These are phyloP conservation scores for Pterophyllum scalare DNA, from an alignment of 2,113 vertebrate species.

Conservation along the genomic window DNA sequence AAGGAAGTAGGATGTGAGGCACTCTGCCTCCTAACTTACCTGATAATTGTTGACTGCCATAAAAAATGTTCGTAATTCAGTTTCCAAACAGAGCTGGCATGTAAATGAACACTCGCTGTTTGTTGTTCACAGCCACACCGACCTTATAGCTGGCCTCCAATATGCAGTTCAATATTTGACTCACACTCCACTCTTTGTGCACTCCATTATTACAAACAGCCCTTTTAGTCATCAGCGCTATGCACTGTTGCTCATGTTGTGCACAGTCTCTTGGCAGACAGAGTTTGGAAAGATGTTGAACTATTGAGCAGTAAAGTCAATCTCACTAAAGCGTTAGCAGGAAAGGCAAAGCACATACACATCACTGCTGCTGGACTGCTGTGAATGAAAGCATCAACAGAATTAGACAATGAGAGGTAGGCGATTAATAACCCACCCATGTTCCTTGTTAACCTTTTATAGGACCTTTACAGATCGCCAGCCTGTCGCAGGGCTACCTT, in stretches of 20 bases:
- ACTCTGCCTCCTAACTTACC: background rate
- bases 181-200: background rate
- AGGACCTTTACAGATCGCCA: no score
- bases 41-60: background rate
- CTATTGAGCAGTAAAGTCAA: background rate
- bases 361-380: background rate
- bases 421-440: background rate
- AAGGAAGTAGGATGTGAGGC: background rate
- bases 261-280: background rate
- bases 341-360: background rate
- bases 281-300: background rate
- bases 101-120: background rate
- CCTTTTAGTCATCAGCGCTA: constrained; percentile 10
- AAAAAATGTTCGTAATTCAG: background rate
- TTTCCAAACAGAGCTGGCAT: background rate
- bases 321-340: constrained; percentile 1
- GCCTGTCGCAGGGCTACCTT: no score
- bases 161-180: constrained; percentile 4
- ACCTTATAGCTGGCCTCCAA: background rate
- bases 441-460: background rate
- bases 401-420: constrained; percentile 6
- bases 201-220: constrained; percentile 22
- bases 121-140: background rate
- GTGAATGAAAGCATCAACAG: background rate
- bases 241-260: background rate